Evolutionary conservation across 1,140 invertebrate genomes (phyloP).

Genomic region (Lepidurus arcticus): DNA sequence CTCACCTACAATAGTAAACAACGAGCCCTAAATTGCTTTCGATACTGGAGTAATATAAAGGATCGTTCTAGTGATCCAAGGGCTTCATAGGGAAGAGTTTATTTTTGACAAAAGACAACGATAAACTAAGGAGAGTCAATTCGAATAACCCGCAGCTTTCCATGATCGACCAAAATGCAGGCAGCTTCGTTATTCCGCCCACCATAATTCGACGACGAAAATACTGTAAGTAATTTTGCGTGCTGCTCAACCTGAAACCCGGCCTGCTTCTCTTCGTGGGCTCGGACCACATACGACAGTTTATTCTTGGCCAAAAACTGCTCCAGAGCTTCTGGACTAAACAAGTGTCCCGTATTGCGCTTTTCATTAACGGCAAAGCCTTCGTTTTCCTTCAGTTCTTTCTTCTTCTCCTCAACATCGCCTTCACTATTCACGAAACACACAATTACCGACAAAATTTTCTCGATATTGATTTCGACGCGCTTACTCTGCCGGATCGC

Average conservation of each 20-base stretch:
- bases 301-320: conserved; percentile 57
- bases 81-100: not conserved
- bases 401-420: conserved; percentile 45
- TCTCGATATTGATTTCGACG: not conserved
- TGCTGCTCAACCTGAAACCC: conserved; percentile 61
- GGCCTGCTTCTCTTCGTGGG: conserved; percentile 63
- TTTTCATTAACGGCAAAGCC: conserved; percentile 63
- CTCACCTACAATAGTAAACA: too few species aligned
- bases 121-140: conserved; percentile 47
- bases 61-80: too few species aligned
- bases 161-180: conserved; percentile 54
- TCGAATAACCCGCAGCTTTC: conserved; percentile 52
- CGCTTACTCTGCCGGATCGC: conserved; percentile 61
- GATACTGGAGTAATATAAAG: too few species aligned
- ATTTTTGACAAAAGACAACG: not conserved
- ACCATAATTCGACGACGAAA: conserved; percentile 62
- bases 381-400: conserved; percentile 53
- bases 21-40: too few species aligned
- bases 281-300: conserved; percentile 61
- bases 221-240: conserved; percentile 60
- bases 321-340: conserved; percentile 59
- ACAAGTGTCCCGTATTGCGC: conserved; percentile 65
- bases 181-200: conserved; percentile 61
- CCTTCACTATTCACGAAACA: conserved; percentile 25
- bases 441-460: not conserved